phyloP scores from a whole-genome alignment of 2,113 vertebrate genomes.

The Hypocryptadius cinnamomeus region DNA sequence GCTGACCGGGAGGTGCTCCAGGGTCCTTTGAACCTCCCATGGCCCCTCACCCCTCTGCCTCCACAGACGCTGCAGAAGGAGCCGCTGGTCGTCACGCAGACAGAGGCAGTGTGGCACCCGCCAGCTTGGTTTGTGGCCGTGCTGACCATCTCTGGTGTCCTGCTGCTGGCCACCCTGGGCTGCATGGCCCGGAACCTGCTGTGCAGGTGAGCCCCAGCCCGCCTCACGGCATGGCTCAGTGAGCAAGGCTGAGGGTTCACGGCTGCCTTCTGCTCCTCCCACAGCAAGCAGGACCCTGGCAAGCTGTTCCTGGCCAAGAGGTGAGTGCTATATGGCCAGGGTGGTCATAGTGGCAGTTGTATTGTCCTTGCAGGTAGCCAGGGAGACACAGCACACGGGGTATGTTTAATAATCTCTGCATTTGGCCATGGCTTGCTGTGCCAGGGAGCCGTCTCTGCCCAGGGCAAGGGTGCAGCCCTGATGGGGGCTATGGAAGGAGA shows the following conservation, averaged over 20 bases:
- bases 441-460: accelerated
- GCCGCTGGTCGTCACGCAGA: constrained; percentile 27
- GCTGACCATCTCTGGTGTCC: constrained; percentile 48
- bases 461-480: background rate
- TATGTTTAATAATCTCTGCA: accelerated
- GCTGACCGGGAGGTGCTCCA: accelerated
- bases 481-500: background rate
- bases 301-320: background rate
- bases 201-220: constrained; percentile 24
- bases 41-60: background rate
- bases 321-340: background rate
- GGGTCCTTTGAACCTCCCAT: accelerated
- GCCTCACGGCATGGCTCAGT: accelerated
- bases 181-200: background rate
- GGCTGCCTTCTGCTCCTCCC: background rate
- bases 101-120: constrained; percentile 51
- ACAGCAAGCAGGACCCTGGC: background rate
- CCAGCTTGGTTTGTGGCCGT: constrained; percentile 71
- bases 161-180: constrained; percentile 55
- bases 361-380: background rate
- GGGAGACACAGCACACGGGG: accelerated
- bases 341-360: accelerated
- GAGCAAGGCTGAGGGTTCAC: background rate
- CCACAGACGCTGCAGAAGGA: background rate
- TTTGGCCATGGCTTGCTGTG: background rate